phyloP scores from a whole-genome alignment of 2,888 invertebrate species.

The Lasiommata megera region DNA sequence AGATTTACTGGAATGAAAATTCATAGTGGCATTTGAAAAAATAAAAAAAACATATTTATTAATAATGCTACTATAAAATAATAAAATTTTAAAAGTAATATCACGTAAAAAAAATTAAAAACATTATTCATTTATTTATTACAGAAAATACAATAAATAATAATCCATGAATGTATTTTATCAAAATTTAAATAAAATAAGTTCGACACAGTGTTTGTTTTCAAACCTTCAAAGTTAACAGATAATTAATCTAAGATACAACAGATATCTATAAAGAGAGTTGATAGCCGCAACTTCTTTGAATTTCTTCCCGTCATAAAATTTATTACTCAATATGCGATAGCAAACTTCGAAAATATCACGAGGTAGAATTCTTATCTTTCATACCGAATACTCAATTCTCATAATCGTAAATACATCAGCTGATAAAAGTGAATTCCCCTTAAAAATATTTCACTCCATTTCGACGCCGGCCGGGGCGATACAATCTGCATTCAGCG shows the following conservation, averaged over 20 bases:
- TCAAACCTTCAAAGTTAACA: not conserved
- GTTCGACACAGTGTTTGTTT: not conserved
- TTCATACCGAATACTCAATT: slow-evolving; percentile 5
- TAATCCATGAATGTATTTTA: no score
- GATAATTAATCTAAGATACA: not conserved
- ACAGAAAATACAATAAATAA: no score
- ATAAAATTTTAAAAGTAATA: no score
- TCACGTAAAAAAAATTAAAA: no score
- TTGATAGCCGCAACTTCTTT: slow-evolving; percentile 2
- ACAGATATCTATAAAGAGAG: not conserved
- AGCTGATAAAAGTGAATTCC: slow-evolving; percentile 58
- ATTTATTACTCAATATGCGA: slow-evolving; percentile 9
- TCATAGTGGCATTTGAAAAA: no score
- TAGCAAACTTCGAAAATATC: slow-evolving; percentile 6
- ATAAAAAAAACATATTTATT: no score
- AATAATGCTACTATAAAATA: no score
- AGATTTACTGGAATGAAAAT: no score
- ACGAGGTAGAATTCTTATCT: slow-evolving; percentile 13
- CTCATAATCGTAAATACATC: slow-evolving; percentile 34
- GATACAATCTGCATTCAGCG: slow-evolving; percentile 46
- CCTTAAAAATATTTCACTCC: slow-evolving; percentile 54
- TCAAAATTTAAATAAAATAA: no score
- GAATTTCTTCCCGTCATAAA: slow-evolving; percentile 4
- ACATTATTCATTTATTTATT: no score
- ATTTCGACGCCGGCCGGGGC: slow-evolving; percentile 37